Conservation (phyloP, 2,888 invertebrate genomes). For the Lycaena phlaeas region DNA sequence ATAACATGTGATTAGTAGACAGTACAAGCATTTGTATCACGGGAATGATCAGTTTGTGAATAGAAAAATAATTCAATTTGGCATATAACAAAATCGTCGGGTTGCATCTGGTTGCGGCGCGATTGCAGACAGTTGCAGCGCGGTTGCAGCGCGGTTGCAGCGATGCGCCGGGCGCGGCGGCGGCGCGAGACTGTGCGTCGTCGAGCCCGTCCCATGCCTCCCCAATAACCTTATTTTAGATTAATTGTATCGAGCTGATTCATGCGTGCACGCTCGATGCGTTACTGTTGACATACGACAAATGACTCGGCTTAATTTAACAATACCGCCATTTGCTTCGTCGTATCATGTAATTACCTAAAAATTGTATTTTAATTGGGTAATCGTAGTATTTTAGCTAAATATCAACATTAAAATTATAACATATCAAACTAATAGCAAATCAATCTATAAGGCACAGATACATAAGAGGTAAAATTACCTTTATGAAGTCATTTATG, state of each 20-base stretch:
- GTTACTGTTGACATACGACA: slow-evolving; percentile 58
- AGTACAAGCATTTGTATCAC: slow-evolving; percentile 24
- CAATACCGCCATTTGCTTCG: slow-evolving; percentile 22
- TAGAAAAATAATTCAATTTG: too few relatives aligned
- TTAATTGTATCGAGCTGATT: slow-evolving; percentile 70
- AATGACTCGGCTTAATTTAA: slow-evolving; percentile 55
- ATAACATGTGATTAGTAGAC: slow-evolving; percentile 35
- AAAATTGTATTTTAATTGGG: slow-evolving; percentile 22
- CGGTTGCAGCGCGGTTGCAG: too few relatives aligned
- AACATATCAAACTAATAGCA: too few relatives aligned
- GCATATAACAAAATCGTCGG: too few relatives aligned
- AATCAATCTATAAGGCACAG: too few relatives aligned
- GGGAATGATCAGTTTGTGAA: too few relatives aligned
- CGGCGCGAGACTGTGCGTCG: slow-evolving; percentile 64
- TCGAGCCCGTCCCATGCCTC: slow-evolving; percentile 51
- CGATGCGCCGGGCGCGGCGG: slow-evolving; percentile 44
- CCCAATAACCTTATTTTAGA: slow-evolving; percentile 70
- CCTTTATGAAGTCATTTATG: too few relatives aligned
- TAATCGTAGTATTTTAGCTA: too few relatives aligned
- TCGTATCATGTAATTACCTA: slow-evolving; percentile 2
- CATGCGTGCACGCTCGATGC: slow-evolving; percentile 47
- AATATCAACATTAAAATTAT: too few relatives aligned
- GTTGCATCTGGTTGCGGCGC: slow-evolving; percentile 33
- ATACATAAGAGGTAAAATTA: too few relatives aligned
- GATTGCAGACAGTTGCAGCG: too few relatives aligned